A percentile compares a stretch with the other conserved stretches of the same genome.
Evolutionary conservation across 2,888 invertebrate genomes (phyloP).

Genomic region (Dendrolimus houi): DNA sequence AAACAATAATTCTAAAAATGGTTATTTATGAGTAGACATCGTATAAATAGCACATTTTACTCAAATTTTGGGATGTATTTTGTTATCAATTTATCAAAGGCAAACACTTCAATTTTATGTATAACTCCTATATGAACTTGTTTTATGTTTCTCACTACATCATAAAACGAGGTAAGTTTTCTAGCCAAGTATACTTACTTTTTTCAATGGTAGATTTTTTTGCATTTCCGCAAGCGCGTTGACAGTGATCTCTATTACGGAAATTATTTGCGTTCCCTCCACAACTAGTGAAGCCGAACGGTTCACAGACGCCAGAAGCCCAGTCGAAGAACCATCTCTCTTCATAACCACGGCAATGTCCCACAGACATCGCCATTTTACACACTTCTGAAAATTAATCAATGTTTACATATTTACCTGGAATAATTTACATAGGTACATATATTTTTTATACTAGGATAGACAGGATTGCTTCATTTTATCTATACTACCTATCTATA

Average conservation of each 20-base stretch:
- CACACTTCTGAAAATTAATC: slow-evolving; percentile 69
- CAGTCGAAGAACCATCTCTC: slow-evolving; percentile 92
- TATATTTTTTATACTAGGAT: too few relatives aligned
- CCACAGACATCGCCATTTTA: slow-evolving; percentile 79
- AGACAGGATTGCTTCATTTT: too few relatives aligned
- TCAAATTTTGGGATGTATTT: too few relatives aligned
- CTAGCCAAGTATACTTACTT: slow-evolving; percentile 8
- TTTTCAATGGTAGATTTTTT: slow-evolving; percentile 21
- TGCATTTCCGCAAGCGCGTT: slow-evolving; percentile 70
- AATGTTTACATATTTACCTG: background rate
- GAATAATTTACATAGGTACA: background rate
- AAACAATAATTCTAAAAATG: too few relatives aligned
- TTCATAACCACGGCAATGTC: slow-evolving; percentile 86
- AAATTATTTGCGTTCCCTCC: slow-evolving; percentile 94
- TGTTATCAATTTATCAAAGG: too few relatives aligned
- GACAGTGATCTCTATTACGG: slow-evolving; percentile 82
- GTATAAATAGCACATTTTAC: too few relatives aligned
- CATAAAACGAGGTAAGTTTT: too few relatives aligned
- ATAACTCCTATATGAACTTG: too few relatives aligned
- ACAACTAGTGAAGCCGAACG: slow-evolving; percentile 93
- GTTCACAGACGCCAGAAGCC: slow-evolving; percentile 81
- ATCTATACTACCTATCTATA: too few relatives aligned
- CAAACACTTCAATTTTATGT: too few relatives aligned
- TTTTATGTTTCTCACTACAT: too few relatives aligned
- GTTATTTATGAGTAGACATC: too few relatives aligned